Percentiles rank a stretch among this genome's conserved stretches.
These are phyloP conservation scores for Buceros bicornis DNA, from an alignment of 2,797 vertebrate species.

Conservation along the genomic window DNA sequence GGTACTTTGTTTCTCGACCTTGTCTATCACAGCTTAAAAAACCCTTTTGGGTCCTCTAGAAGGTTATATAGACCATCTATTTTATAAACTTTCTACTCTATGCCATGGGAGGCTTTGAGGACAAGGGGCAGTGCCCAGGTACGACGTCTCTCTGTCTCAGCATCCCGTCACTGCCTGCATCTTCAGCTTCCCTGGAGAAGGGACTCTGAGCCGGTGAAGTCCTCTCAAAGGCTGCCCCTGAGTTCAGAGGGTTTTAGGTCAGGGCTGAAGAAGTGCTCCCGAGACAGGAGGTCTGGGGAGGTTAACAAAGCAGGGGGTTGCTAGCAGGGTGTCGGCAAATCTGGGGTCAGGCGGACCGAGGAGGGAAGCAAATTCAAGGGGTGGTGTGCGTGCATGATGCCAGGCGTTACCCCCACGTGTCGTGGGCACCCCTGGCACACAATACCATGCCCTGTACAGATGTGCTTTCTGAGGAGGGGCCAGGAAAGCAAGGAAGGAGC, in stretches of 20 bases:
- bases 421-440: accelerated
- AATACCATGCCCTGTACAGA: accelerated
- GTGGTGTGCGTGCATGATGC: accelerated
- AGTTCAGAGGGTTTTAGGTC: neutral
- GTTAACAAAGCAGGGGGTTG: neutral
- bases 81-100: neutral
- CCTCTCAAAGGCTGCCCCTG: accelerated
- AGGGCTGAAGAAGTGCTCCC: neutral
- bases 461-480: neutral
- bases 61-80: neutral
- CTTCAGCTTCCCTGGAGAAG: too few relatives aligned
- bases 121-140: neutral
- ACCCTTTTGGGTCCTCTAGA: neutral
- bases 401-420: accelerated
- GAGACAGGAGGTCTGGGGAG: neutral
- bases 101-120: neutral
- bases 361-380: neutral
- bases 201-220: neutral
- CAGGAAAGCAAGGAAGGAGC: neutral
- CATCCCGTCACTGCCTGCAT: accelerated
- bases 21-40: neutral
- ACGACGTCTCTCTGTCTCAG: neutral
- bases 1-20: neutral
- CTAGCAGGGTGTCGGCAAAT: too few relatives aligned
- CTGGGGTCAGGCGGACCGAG: too few relatives aligned